A percentile compares a stretch with the other conserved stretches of the same genome.
Conservation (phyloP, 2,888 invertebrate genomes). For the Colostygia pectinataria region DNA sequence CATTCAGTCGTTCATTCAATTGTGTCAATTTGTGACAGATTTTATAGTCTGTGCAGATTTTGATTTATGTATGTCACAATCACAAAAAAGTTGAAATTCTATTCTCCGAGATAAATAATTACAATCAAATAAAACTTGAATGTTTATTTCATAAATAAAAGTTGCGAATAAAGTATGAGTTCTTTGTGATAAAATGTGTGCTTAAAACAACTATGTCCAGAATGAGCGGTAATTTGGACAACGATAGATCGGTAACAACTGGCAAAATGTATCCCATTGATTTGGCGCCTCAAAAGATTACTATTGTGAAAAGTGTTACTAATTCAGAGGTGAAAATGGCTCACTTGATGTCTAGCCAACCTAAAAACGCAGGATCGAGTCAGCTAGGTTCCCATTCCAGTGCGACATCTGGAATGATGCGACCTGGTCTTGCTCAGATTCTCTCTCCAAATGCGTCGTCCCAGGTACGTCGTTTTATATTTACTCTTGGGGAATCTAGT, state of each 20-base stretch:
- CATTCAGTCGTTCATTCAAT: conserved; percentile 11
- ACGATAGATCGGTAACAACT: conserved; percentile 80
- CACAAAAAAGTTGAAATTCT: conserved; percentile 23
- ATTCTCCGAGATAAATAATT: conserved; percentile 8
- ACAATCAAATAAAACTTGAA: conserved; percentile 1
- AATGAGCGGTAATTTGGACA: conserved; percentile 78
- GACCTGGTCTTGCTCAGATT: conserved; percentile 71
- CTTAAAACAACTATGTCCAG: conserved; percentile 34
- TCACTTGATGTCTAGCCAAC: conserved; percentile 68
- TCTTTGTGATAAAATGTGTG: conserved; percentile 16
- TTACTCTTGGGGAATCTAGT: not conserved
- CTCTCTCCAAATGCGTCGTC: conserved; percentile 71
- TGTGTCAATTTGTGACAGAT: conserved; percentile 16
- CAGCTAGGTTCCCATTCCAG: conserved; percentile 70
- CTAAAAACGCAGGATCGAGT: conserved; percentile 61
- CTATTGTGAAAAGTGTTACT: conserved; percentile 75
- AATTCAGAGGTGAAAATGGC: conserved; percentile 77
- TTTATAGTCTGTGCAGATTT: too few relatives aligned
- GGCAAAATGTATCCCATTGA: conserved; percentile 83
- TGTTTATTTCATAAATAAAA: conserved; percentile 14
- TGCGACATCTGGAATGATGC: conserved; percentile 66
- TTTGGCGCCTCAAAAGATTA: conserved; percentile 79
- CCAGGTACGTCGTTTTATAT: conserved; percentile 53
- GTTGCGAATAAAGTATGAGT: not conserved
- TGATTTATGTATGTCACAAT: conserved; percentile 27